Percentiles rank a stretch among this genome's conserved stretches.
Conservation (phyloP, 2,888 invertebrate species). For the Agrochola litura region DNA sequence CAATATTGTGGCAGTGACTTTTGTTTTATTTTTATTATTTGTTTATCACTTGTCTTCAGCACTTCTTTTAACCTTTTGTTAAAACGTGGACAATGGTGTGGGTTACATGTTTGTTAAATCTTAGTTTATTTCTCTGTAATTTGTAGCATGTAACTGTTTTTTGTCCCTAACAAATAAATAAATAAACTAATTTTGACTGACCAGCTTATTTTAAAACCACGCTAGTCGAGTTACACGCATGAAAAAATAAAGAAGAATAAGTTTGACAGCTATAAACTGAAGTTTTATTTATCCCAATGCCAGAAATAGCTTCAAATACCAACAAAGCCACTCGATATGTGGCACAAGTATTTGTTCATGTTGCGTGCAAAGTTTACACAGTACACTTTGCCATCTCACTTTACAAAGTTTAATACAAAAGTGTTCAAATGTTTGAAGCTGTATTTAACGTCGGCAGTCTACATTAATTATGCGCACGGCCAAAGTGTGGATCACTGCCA, state of each 20-base stretch:
- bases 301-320: not conserved
- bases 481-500: no score
- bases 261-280: not conserved
- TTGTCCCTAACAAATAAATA: no score
- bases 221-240: not conserved
- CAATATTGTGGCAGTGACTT: no score
- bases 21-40: no score
- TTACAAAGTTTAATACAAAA: not conserved
- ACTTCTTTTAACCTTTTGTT: no score
- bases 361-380: not conserved
- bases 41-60: no score
- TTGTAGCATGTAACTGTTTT: no score
- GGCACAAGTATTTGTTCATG: not conserved
- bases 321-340: not conserved
- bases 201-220: conserved; percentile 4
- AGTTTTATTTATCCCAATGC: not conserved
- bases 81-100: no score
- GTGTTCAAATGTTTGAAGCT: not conserved
- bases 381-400: not conserved
- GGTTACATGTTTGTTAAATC: no score
- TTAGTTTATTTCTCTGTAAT: no score
- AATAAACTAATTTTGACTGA: conserved; percentile 4
- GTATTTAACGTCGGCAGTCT: not conserved
- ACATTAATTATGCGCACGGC: not conserved
- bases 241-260: not conserved